These are phyloP conservation scores for Saccopteryx bilineata DNA, from an alignment of 2,113 vertebrate species.

Conservation along the genomic window DNA sequence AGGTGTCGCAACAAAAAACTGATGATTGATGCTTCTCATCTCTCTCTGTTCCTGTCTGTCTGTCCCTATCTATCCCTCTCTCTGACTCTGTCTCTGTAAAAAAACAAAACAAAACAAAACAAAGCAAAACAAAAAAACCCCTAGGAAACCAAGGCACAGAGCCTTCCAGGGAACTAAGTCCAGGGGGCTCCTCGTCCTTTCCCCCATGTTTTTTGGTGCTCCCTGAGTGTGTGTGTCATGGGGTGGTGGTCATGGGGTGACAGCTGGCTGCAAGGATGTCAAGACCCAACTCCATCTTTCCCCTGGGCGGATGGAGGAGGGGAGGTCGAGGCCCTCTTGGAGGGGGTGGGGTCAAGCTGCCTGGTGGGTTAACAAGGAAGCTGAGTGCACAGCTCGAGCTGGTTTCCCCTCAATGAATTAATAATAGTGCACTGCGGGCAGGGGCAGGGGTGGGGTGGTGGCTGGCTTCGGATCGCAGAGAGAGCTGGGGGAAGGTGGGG, in stretches of 20 bases:
- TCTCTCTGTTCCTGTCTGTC: too few relatives aligned
- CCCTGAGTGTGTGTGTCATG: not conserved
- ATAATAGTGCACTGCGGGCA: slow-evolving; percentile 82
- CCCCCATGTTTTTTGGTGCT: not conserved
- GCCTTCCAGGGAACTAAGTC: not conserved
- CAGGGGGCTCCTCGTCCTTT: not conserved
- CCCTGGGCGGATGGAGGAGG: not conserved
- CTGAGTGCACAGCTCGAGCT: slow-evolving; percentile 81
- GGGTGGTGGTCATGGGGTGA: not conserved
- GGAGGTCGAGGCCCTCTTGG: not conserved
- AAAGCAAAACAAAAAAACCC: not conserved
- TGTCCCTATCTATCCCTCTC: too few relatives aligned
- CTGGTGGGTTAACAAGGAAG: slow-evolving; percentile 62
- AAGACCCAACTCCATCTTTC: not conserved
- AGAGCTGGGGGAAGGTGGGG: not conserved
- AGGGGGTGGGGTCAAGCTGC: slow-evolving; percentile 18
- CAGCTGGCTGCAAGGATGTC: slow-evolving; percentile 35
- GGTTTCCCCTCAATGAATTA: slow-evolving; percentile 88
- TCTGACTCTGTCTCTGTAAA: too few relatives aligned
- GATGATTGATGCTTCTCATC: too few relatives aligned
- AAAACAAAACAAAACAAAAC: too few relatives aligned
- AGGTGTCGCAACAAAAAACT: too few relatives aligned
- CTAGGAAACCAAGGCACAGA: not conserved
- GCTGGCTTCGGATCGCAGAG: not conserved
- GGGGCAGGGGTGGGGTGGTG: not conserved